Base-by-base conservation (phyloP, 2,888 invertebrate genomes). In the Spodoptera exigua region DNA sequence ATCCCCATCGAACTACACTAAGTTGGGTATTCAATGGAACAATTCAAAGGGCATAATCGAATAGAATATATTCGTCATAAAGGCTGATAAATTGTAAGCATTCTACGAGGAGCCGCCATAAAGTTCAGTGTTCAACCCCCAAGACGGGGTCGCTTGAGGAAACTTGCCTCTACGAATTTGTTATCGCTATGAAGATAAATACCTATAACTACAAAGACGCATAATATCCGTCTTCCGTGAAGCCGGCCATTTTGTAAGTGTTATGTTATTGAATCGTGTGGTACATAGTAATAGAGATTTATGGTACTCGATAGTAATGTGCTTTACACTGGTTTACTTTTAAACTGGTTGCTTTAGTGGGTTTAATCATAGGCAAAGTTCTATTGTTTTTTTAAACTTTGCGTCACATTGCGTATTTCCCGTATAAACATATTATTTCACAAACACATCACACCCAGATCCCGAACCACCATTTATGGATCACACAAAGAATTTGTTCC, bases 51-150 rank as follows among this genome's bases (percentile, higher is more conserved):
- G 70, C 57, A 76, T 76, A 76, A 76, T 76, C 74, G 74, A 76
- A 76, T 76, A 70, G 74, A 76, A 76, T 76, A 79, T 79, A 79
- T 77, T 70, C 74, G 77, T 78, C 76, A 74, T 77, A 79, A 78
- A 76, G 65, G 60, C 77, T 76, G 74, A 70, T 74, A 79, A 74
- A 76, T 77, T 77, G 76, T 79, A 54, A 75, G 70, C 71, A 68
- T 78, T 78, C 70, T 61, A 41, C 66, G 61, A 61, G 52, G 59
- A 74, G 72, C 66, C 48, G 59, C 77, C 66, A 74, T 76, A 76
- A 76, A 76, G 70, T 76, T 65, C 68, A 65, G 54, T 55, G 65
- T 65, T 76, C 62, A 76, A 70, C 76, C 74, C 77, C 64, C 58
- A 67, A 59, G 61, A 76, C 62, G 74, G 66, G 77, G 70, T 73